Evolutionary conservation across 2,888 invertebrate genomes (phyloP).

Genomic region (Limnephilus marmoratus): DNA sequence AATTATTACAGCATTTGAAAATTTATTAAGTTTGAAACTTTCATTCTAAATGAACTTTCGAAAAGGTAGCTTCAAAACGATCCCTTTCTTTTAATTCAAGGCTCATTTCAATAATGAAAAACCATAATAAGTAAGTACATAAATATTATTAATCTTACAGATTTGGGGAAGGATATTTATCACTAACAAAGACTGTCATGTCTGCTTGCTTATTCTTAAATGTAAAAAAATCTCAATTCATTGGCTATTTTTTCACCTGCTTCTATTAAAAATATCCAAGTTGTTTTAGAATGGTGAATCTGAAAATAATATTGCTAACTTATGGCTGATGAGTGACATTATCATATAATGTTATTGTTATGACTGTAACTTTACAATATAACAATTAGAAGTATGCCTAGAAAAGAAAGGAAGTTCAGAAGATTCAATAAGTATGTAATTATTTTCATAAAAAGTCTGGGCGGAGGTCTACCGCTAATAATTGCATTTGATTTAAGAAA

Average conservation of each 20-base stretch:
- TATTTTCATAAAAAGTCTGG: too few species aligned
- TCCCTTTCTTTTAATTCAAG: too few species aligned
- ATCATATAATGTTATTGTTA: neutral
- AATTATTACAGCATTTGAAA: too few species aligned
- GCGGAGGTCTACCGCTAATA: too few species aligned
- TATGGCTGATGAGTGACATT: neutral
- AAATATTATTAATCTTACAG: too few species aligned
- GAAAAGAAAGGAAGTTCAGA: neutral
- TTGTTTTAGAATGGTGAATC: neutral
- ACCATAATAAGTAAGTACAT: too few species aligned
- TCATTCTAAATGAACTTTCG: too few species aligned
- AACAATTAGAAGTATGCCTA: neutral
- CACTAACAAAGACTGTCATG: neutral
- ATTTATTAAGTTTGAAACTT: too few species aligned
- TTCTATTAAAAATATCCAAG: neutral
- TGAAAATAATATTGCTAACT: neutral
- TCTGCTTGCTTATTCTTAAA: neutral
- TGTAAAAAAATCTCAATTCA: neutral
- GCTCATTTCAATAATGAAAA: too few species aligned
- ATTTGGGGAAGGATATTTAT: neutral
- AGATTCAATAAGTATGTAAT: neutral
- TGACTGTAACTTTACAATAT: neutral
- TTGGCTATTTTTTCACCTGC: neutral
- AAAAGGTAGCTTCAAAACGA: too few species aligned
- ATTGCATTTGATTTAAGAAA: neutral